Conservation (phyloP, 2,797 vertebrate genomes). For the Hydrolagus colliei region DNA sequence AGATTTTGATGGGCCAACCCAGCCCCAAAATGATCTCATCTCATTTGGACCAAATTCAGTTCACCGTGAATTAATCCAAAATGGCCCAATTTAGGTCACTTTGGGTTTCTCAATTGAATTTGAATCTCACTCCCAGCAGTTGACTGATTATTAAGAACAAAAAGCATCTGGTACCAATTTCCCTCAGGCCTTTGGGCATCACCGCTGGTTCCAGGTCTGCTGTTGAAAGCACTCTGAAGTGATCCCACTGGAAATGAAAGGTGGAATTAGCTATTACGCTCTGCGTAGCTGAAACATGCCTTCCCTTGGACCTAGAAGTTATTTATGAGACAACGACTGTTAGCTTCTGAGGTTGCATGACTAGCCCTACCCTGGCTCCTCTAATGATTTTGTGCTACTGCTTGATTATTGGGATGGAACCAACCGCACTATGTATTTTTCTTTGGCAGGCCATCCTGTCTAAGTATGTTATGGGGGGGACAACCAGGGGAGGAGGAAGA, state of each 20-base stretch:
- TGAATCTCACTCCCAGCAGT: neutral
- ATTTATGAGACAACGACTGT: neutral
- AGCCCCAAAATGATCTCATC: neutral
- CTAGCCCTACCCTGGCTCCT: neutral
- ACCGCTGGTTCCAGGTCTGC: neutral
- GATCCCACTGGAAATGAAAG: neutral
- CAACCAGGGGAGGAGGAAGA: neutral
- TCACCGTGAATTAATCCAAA: neutral
- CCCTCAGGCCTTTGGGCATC: neutral
- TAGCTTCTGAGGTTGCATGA: slow-evolving; percentile 8
- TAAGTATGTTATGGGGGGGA: neutral
- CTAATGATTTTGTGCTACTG: neutral
- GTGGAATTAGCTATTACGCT: neutral
- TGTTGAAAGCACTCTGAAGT: neutral
- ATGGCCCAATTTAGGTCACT: neutral
- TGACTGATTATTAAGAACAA: neutral
- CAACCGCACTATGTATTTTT: neutral
- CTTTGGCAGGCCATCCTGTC: neutral
- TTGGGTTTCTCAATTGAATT: slow-evolving; percentile 2
- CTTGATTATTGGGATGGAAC: neutral
- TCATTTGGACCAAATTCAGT: neutral
- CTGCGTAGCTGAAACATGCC: neutral
- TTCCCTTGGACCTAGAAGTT: neutral
- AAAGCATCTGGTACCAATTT: neutral
- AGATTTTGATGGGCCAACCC: neutral